Evolutionary conservation across 1,140 invertebrate genomes (phyloP).

Genomic region (Orius insidiosus): DNA sequence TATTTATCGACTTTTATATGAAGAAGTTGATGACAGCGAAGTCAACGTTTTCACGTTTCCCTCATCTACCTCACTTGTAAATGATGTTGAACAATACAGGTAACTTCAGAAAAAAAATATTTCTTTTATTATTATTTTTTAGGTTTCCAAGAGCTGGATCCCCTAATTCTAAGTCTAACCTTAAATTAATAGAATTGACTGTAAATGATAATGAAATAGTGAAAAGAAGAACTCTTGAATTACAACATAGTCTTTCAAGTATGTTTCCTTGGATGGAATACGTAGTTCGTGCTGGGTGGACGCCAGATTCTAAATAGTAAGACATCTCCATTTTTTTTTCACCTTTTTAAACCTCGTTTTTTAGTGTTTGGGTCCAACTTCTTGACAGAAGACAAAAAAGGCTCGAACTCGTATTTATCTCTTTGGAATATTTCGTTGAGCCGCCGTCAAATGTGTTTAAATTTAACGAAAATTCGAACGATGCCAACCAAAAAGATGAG

Average conservation of each 20-base stretch:
- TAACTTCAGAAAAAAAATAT: constrained; percentile 14
- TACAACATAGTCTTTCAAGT: constrained; percentile 51
- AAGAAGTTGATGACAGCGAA: constrained; percentile 88
- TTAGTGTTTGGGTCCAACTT: constrained; percentile 76
- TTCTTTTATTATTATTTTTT: constrained; percentile 15
- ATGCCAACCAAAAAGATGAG: neutral
- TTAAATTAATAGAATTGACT: constrained; percentile 77
- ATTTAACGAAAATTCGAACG: constrained; percentile 5
- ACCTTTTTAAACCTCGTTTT: constrained; percentile 20
- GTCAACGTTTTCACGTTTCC: constrained; percentile 84
- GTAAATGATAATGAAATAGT: constrained; percentile 46
- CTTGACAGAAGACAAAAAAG: constrained; percentile 70
- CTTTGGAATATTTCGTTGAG: constrained; percentile 52
- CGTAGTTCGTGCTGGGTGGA: constrained; percentile 84
- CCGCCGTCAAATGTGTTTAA: constrained; percentile 27
- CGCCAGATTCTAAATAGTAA: constrained; percentile 40
- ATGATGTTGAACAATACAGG: constrained; percentile 66
- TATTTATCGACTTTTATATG: constrained; percentile 79
- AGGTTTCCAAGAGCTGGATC: constrained; percentile 83
- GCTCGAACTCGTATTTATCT: constrained; percentile 55
- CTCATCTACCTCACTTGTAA: constrained; percentile 49
- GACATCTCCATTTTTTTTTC: neutral
- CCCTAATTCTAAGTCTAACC: constrained; percentile 70
- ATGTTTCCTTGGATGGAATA: constrained; percentile 89
- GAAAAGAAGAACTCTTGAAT: constrained; percentile 46